Percentiles rank a stretch among this genome's conserved stretches.
phyloP scores from a whole-genome alignment of 1,140 invertebrate species.

The Condylostylus longicornis region DNA sequence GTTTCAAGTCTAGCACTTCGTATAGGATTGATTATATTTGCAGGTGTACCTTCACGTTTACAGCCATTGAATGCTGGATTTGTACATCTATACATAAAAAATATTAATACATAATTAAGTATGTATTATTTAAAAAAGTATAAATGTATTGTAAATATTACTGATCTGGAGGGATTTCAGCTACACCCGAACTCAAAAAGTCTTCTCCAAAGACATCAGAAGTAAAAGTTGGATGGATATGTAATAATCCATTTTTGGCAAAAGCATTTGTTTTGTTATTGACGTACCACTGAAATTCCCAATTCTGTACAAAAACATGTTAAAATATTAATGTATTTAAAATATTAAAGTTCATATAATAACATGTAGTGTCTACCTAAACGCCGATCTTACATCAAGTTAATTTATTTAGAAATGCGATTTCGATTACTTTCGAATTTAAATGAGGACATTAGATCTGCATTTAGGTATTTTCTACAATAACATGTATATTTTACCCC shows the following conservation, averaged over 20 bases:
- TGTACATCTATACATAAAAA: no score
- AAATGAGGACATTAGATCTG: no score
- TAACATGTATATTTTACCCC: no score
- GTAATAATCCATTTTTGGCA: conserved; percentile 38
- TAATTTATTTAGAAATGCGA: neutral
- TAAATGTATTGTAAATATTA: no score
- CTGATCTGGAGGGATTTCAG: conserved; percentile 43
- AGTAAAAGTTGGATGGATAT: conserved; percentile 43
- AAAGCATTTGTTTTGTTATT: conserved; percentile 50
- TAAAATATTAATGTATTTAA: no score
- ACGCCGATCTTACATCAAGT: no score
- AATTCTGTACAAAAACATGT: conserved; percentile 43
- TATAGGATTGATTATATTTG: conserved; percentile 41
- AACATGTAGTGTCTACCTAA: no score
- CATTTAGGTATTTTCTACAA: no score
- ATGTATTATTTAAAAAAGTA: no score
- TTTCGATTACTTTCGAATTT: no score
- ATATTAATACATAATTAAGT: no score
- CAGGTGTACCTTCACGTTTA: conserved; percentile 30
- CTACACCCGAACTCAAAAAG: conserved; percentile 38
- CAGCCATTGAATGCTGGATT: conserved; percentile 37
- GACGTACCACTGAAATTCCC: conserved; percentile 55
- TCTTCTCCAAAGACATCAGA: conserved; percentile 40
- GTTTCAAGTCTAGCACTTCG: conserved; percentile 51
- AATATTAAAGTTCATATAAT: no score